These are phyloP conservation scores for Cephus cinctus DNA, from an alignment of 1,140 invertebrate species.

Conservation along the genomic window DNA sequence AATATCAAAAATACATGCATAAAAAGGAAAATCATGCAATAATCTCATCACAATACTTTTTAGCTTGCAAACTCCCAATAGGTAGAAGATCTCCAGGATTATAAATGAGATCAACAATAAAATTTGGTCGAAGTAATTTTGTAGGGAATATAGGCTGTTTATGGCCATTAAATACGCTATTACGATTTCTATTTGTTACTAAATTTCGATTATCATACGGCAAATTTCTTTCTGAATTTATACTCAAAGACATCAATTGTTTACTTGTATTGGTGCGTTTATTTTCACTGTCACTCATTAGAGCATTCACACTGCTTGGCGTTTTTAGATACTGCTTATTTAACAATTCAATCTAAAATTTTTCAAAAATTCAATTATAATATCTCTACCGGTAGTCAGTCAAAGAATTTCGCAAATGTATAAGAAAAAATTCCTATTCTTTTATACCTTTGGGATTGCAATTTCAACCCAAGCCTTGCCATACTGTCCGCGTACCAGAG, in stretches of 20 bases:
- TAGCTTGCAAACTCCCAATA: constrained; percentile 47
- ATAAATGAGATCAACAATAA: constrained; percentile 63
- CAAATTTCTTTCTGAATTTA: too few species aligned
- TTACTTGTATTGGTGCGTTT: too few species aligned
- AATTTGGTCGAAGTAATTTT: constrained; percentile 60
- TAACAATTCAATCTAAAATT: too few species aligned
- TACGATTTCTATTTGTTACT: not conserved
- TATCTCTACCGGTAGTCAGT: too few species aligned
- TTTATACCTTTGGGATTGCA: constrained; percentile 54
- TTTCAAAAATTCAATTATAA: too few species aligned
- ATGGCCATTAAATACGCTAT: not conserved
- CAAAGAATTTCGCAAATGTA: too few species aligned
- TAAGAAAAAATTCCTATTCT: too few species aligned
- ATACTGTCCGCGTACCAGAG: constrained; percentile 56
- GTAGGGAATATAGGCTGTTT: constrained; percentile 42
- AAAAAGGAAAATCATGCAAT: not conserved
- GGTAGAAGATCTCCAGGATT: constrained; percentile 57
- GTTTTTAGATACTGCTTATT: too few species aligned
- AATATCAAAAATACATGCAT: not conserved
- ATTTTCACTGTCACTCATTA: too few species aligned
- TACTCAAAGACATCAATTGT: too few species aligned
- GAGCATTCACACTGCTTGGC: too few species aligned
- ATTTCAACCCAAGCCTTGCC: constrained; percentile 65
- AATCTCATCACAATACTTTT: constrained; percentile 31
- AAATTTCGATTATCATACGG: constrained; percentile 3